Conservation (phyloP, 2,888 invertebrate species). For the Tortrix viridana region DNA sequence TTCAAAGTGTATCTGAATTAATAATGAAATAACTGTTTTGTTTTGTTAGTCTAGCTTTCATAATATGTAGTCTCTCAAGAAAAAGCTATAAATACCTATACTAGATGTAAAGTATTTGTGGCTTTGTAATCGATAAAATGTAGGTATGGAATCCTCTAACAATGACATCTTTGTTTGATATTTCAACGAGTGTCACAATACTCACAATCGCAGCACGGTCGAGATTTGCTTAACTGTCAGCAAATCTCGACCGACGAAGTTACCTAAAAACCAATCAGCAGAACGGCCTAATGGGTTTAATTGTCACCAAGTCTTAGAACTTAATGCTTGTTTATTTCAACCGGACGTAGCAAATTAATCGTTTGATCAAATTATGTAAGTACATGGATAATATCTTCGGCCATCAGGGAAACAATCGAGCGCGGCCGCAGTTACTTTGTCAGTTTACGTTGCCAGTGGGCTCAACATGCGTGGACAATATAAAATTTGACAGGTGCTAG, state of each 20-base stretch:
- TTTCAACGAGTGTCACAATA: slow-evolving; percentile 11
- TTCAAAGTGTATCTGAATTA: too few species aligned
- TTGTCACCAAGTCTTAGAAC: slow-evolving; percentile 19
- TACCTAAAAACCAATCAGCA: slow-evolving; percentile 22
- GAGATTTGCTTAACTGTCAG: too few species aligned
- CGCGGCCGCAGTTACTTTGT: slow-evolving; percentile 24
- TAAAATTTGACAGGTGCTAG: too few species aligned
- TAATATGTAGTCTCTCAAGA: too few species aligned
- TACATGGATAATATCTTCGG: not conserved
- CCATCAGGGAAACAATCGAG: slow-evolving; percentile 23
- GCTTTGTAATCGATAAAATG: too few species aligned
- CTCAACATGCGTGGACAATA: too few species aligned
- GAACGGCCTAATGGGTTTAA: slow-evolving; percentile 22
- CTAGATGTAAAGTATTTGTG: too few species aligned
- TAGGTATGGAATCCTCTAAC: too few species aligned
- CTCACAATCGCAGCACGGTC: slow-evolving; percentile 16
- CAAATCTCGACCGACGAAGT: not conserved
- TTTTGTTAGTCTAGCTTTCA: too few species aligned
- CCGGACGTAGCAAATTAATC: slow-evolving; percentile 10
- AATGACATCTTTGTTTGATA: too few species aligned
- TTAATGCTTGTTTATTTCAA: slow-evolving; percentile 1
- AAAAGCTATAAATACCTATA: too few species aligned
- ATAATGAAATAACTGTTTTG: too few species aligned
- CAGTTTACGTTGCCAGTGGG: slow-evolving; percentile 33
- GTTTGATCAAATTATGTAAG: slow-evolving; percentile 7